phyloP scores from a whole-genome alignment of 2,888 invertebrate species.

The Sphaerophoria rueppellii region DNA sequence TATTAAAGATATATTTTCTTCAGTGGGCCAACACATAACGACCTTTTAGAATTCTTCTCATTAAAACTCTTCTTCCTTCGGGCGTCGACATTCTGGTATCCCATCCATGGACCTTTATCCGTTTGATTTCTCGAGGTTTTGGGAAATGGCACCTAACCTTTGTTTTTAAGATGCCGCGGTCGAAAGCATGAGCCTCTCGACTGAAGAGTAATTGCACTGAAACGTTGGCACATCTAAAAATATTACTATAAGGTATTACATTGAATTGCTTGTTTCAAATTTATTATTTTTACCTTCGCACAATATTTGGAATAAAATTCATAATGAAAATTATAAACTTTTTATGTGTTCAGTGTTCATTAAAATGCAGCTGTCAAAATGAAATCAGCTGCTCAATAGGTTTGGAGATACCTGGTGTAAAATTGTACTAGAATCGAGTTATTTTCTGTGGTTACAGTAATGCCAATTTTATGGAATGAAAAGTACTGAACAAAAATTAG shows the following conservation, averaged over 20 bases:
- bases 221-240: constrained; percentile 50
- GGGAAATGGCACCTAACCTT: constrained; percentile 85
- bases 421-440: constrained; percentile 10
- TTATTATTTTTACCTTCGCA: constrained; percentile 49
- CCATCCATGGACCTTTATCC: constrained; percentile 89
- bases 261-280: background rate
- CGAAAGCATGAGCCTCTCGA: constrained; percentile 79
- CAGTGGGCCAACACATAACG: constrained; percentile 87
- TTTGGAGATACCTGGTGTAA: background rate
- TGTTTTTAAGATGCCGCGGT: constrained; percentile 77
- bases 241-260: background rate
- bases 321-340: constrained; percentile 12
- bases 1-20: constrained; percentile 74
- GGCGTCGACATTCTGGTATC: constrained; percentile 87
- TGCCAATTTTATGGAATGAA: no score
- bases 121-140: constrained; percentile 87
- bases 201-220: constrained; percentile 53
- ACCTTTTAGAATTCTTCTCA: constrained; percentile 90
- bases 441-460: no score
- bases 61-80: constrained; percentile 87
- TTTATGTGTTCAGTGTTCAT: background rate
- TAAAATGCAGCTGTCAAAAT: background rate
- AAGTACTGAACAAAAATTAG: no score
- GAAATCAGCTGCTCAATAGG: background rate
- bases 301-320: constrained; percentile 62